These are phyloP conservation scores for Melanocharis versteri DNA, from an alignment of 2,113 vertebrate species.

Conservation along the genomic window DNA sequence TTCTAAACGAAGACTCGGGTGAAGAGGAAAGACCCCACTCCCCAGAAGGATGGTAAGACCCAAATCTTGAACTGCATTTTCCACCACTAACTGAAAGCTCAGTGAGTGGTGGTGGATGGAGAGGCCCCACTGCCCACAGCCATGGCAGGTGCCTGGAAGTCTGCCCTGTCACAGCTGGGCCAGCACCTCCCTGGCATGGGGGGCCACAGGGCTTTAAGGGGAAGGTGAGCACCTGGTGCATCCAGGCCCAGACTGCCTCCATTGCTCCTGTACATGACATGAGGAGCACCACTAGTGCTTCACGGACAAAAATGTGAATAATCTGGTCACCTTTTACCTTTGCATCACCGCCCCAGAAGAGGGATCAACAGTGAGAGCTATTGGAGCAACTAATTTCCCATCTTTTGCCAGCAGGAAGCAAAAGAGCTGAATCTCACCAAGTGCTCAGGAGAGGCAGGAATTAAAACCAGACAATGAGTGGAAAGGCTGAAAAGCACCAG, in stretches of 20 bases:
- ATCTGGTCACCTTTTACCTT: background rate
- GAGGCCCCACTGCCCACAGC: background rate
- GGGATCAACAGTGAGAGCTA: background rate
- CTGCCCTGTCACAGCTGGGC: background rate
- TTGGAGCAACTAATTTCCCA: background rate
- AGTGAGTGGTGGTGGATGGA: rapidly evolving
- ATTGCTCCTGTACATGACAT: background rate
- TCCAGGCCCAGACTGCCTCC: background rate
- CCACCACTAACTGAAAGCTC: background rate
- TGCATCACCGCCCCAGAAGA: background rate
- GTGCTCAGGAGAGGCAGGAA: background rate
- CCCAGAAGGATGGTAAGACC: background rate
- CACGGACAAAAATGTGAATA: background rate
- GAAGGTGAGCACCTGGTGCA: rapidly evolving
- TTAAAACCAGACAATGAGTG: background rate
- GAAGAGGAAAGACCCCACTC: background rate
- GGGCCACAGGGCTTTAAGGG: background rate
- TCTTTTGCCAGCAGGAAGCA: rapidly evolving
- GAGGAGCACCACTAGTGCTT: background rate
- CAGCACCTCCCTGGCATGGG: background rate
- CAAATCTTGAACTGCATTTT: background rate
- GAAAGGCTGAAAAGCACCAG: background rate
- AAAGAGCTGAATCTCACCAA: background rate
- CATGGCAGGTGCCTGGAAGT: rapidly evolving
- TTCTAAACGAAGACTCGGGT: background rate